Evolutionary conservation across 2,888 invertebrate species (phyloP), one percentile per base, ranked within the genome.

Genomic region (Ferdinandea cuprea): DNA sequence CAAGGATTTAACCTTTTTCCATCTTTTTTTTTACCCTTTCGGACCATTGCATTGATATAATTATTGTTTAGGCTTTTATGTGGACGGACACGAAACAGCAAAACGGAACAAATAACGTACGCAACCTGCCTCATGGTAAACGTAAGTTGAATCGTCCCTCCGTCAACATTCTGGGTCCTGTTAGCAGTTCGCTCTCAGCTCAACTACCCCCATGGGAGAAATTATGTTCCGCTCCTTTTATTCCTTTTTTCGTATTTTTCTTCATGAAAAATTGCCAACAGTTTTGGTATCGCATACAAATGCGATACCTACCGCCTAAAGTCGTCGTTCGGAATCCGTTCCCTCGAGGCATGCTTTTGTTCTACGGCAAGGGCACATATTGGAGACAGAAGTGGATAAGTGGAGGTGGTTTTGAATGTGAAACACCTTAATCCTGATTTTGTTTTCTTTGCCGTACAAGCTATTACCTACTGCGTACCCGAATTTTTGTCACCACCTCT

Each of bases 1-100:
- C 81, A 77, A 81, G 77, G 77, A 81, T 77, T 77, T 77, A 77
- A 81, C 81, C 81, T 77, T 81, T 81, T 81, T 40, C 61, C 25
- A 35, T 11, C 46, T 25, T 6, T 58, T 44, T 28, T 58, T 42
- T 15, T 21, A 19, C 30, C 61, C 15, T 52, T 48, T 54, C 66
- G 54, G 77, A 71, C 71, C 71, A 77, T 77, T 81, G 77, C 71
- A 77, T 77, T 81, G 77, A 71, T 71, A 81, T 81, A 81, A 81
- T 81, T 77, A 81, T 81, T 81, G 77, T 48, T 81, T 66, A 66
- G 81, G 66, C 81, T 48, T 76, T 77, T 77, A 28, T 66, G 54
- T 40, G 59, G 46, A 63, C 66, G 71, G 54, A 81, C 65, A 76
- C 63, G 54, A 28, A 56, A 37, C 46, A 56, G 19, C 17, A 17